phyloP scores from a whole-genome alignment of 2,797 vertebrate genomes.

The Eremophila alpestris region DNA sequence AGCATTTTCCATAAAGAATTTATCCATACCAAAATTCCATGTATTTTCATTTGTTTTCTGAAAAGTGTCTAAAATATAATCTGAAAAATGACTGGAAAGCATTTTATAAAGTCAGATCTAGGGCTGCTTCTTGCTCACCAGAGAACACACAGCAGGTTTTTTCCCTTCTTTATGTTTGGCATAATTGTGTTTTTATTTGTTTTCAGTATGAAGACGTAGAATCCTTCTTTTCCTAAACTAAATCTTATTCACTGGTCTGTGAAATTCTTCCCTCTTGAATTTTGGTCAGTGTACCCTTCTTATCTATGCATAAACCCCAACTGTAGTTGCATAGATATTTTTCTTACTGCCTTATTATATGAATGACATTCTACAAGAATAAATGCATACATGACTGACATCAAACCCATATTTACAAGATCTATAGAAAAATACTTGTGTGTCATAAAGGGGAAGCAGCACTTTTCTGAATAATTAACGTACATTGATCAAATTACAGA shows the following conservation, averaged over 20 bases:
- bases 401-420: neutral
- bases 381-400: neutral
- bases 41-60: neutral
- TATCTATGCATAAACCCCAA: neutral
- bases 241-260: neutral
- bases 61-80: neutral
- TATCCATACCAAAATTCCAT: neutral
- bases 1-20: neutral
- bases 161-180: neutral
- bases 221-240: neutral
- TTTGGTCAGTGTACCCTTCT: neutral
- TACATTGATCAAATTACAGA: neutral
- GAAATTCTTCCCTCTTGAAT: neutral
- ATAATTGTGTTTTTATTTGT: neutral
- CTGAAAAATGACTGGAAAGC: neutral
- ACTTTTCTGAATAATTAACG: neutral
- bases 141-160: neutral
- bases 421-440: neutral
- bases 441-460: neutral
- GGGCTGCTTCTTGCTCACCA: neutral
- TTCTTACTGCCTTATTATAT: neutral
- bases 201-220: neutral
- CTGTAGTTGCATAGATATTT: neutral
- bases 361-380: neutral
- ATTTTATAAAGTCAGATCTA: neutral